phyloP scores from a whole-genome alignment of 2,113 vertebrate genomes.

The Pachycephala philippinensis region DNA sequence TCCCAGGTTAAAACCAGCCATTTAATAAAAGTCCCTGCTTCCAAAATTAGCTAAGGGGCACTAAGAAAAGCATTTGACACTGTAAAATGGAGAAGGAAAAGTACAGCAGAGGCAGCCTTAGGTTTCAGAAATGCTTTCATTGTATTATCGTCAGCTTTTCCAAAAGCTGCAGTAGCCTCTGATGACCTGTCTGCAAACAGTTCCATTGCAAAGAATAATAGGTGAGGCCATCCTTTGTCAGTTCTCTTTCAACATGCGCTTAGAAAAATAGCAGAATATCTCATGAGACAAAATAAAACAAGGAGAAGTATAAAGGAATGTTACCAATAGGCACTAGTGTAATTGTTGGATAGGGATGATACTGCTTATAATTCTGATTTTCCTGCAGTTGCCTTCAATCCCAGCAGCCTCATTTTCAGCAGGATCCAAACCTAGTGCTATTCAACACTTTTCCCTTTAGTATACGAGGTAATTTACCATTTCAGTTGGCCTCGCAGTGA shows the following conservation, averaged over 20 bases:
- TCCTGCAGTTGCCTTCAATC: slow-evolving; percentile 29
- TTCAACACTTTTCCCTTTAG: slow-evolving; percentile 24
- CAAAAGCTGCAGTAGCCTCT: slow-evolving; percentile 17
- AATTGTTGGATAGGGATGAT: background rate
- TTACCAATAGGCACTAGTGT: background rate
- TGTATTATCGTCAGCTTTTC: slow-evolving; percentile 13
- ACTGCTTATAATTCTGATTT: slow-evolving; percentile 17
- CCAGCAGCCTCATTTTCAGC: slow-evolving; percentile 10
- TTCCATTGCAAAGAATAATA: slow-evolving; percentile 42
- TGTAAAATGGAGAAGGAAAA: slow-evolving; percentile 15
- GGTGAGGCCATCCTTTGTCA: slow-evolving; percentile 17
- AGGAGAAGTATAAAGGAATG: background rate
- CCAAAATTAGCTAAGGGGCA: background rate
- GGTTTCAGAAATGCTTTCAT: slow-evolving; percentile 36
- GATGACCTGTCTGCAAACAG: slow-evolving; percentile 35
- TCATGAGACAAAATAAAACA: slow-evolving; percentile 19
- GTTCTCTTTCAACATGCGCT: background rate
- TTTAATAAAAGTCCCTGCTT: slow-evolving; percentile 8
- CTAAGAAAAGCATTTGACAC: background rate
- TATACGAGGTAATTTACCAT: slow-evolving; percentile 31
- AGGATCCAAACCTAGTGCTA: background rate
- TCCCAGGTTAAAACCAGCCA: background rate
- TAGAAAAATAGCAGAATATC: slow-evolving; percentile 34
- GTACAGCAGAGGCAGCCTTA: background rate
- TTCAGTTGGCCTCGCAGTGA: slow-evolving; percentile 36